A percentile compares a stretch with the other conserved stretches of the same genome.
phyloP scores from a whole-genome alignment of 2,797 vertebrate genomes.

The Huso huso region DNA sequence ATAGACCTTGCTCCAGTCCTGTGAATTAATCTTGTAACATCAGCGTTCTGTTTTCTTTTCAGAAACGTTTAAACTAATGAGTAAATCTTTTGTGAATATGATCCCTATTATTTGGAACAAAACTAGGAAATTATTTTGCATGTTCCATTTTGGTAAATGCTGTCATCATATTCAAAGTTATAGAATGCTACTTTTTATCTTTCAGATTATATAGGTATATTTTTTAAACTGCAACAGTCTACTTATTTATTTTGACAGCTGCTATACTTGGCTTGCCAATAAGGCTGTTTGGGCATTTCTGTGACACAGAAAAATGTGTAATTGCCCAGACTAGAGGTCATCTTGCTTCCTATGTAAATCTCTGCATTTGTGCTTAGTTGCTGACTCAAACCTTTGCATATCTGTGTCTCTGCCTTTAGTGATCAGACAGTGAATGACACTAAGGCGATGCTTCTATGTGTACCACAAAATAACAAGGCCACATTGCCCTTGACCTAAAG shows the following conservation, averaged over 20 bases:
- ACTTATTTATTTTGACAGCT: conserved; percentile 37
- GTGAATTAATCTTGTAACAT: too few relatives aligned
- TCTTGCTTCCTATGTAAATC: conserved; percentile 53
- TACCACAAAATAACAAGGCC: conserved; percentile 42
- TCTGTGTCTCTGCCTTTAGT: conserved; percentile 49
- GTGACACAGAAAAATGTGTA: conserved; percentile 45
- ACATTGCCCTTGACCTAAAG: conserved; percentile 56
- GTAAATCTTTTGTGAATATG: too few relatives aligned
- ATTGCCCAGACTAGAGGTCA: conserved; percentile 62
- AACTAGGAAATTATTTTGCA: too few relatives aligned
- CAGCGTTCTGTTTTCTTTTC: too few relatives aligned
- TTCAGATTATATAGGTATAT: too few relatives aligned
- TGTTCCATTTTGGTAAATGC: too few relatives aligned
- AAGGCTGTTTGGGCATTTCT: conserved; percentile 36
- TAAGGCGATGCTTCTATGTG: conserved; percentile 54
- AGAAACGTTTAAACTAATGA: too few relatives aligned
- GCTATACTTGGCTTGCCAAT: conserved; percentile 26
- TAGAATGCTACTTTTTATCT: too few relatives aligned
- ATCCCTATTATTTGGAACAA: too few relatives aligned
- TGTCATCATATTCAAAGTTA: too few relatives aligned
- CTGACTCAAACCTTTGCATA: conserved; percentile 62
- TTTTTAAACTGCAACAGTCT: too few relatives aligned
- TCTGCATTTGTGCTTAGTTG: conserved; percentile 47
- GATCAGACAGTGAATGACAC: conserved; percentile 58
- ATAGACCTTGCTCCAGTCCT: too few relatives aligned